A percentile compares a stretch with the other conserved stretches of the same genome.
Conservation (phyloP, 2,113 vertebrate species). For the Grammomys dolichurus region DNA sequence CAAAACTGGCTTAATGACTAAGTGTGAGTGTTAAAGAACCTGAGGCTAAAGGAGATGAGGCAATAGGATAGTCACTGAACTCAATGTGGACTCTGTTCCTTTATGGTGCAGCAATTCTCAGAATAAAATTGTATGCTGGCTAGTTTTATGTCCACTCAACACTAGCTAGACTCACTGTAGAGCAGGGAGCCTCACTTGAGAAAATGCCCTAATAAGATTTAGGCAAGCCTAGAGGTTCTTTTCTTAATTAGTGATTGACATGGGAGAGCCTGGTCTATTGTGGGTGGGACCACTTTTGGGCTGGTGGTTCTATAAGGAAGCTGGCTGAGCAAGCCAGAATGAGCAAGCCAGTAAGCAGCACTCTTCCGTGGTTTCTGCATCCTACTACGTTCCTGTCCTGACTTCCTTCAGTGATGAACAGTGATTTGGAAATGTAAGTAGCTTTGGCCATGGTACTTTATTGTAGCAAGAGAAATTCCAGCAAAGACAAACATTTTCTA, state of each 20-base stretch:
- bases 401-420: background rate
- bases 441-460: background rate
- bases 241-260: background rate
- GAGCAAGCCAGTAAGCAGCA: background rate
- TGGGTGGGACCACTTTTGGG: background rate
- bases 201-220: background rate
- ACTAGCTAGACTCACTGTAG: background rate
- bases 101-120: background rate
- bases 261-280: background rate
- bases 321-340: background rate
- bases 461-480: background rate
- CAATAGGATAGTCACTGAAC: background rate
- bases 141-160: background rate
- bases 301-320: background rate
- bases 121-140: background rate
- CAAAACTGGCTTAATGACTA: background rate
- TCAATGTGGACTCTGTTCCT: background rate
- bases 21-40: background rate
- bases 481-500: background rate
- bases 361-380: background rate
- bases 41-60: background rate
- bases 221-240: background rate
- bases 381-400: background rate
- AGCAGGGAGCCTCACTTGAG: background rate
- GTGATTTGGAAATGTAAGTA: background rate